phyloP scores from a whole-genome alignment of 2,888 invertebrate species.

The Cepaea hortensis region DNA sequence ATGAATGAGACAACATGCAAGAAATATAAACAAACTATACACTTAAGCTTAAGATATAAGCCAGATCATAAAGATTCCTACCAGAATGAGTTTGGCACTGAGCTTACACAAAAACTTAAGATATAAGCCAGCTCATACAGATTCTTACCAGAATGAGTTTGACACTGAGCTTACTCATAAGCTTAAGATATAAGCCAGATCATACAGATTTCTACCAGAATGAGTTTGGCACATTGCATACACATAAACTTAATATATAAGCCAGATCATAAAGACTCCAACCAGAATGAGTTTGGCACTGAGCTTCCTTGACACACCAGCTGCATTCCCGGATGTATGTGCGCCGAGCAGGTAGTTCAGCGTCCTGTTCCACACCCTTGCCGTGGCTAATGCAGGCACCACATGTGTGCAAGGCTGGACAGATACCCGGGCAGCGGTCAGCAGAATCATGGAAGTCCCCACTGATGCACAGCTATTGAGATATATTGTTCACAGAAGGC shows the following conservation, averaged over 20 bases:
- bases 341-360: conserved; percentile 49
- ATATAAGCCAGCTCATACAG: too few relatives aligned
- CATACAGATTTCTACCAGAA: conserved; percentile 80
- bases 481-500: not conserved
- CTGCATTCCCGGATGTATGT: conserved; percentile 76
- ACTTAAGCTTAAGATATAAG: too few relatives aligned
- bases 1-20: not conserved
- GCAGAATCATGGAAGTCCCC: conserved; percentile 44
- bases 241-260: too few relatives aligned
- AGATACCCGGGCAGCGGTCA: conserved; percentile 80
- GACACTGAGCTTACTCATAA: conserved; percentile 84
- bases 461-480: conserved; percentile 43
- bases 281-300: conserved; percentile 91
- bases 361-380: conserved; percentile 58
- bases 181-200: too few relatives aligned
- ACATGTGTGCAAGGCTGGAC: conserved; percentile 91
- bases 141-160: conserved; percentile 86
- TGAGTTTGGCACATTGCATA: conserved; percentile 88
- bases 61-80: conserved; percentile 74
- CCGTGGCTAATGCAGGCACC: conserved; percentile 87
- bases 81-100: conserved; percentile 91
- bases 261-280: conserved; percentile 59
- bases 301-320: conserved; percentile 95
- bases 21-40: not conserved
- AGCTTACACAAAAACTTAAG: conserved; percentile 78